These are phyloP conservation scores for Rhinopithecus roxellana DNA, from an alignment of 2,113 vertebrate species.

Conservation along the genomic window DNA sequence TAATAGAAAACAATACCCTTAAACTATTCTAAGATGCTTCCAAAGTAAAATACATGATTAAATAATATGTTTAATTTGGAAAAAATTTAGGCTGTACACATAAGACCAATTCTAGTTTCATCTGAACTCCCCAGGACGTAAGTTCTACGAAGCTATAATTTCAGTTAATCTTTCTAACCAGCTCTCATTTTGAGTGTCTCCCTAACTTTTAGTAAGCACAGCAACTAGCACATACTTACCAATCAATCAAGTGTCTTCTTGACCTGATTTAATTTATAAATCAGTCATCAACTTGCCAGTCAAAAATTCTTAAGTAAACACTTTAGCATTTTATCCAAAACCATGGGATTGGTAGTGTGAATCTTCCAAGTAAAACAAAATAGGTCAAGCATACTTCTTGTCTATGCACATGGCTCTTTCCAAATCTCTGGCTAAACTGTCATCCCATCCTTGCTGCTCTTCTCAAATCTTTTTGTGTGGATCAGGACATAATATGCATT, in stretches of 20 bases:
- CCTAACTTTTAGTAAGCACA: background rate
- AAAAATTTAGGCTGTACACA: background rate
- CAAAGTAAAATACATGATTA: background rate
- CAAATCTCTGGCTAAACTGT: background rate
- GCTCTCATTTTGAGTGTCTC: background rate
- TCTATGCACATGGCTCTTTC: background rate
- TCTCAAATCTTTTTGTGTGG: background rate
- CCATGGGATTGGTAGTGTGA: background rate
- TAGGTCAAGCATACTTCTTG: background rate
- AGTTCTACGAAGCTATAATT: background rate
- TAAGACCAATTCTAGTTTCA: conserved; percentile 25
- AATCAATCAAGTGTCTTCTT: background rate
- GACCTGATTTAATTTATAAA: conserved; percentile 28
- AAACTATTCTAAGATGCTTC: conserved; percentile 3
- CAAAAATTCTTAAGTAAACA: conserved; percentile 14
- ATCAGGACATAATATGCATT: background rate
- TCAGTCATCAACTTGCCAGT: conserved; percentile 22
- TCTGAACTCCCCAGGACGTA: background rate
- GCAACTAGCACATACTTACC: background rate
- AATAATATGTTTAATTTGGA: conserved; percentile 40
- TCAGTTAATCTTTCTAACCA: background rate
- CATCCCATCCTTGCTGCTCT: background rate
- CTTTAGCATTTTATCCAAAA: conserved; percentile 12
- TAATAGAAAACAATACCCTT: conserved; percentile 15
- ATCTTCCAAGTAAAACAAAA: background rate